A percentile compares a stretch with the other conserved stretches of the same genome.
Evolutionary conservation across 2,888 invertebrate genomes (phyloP).

Genomic region (Mythimna loreyi): DNA sequence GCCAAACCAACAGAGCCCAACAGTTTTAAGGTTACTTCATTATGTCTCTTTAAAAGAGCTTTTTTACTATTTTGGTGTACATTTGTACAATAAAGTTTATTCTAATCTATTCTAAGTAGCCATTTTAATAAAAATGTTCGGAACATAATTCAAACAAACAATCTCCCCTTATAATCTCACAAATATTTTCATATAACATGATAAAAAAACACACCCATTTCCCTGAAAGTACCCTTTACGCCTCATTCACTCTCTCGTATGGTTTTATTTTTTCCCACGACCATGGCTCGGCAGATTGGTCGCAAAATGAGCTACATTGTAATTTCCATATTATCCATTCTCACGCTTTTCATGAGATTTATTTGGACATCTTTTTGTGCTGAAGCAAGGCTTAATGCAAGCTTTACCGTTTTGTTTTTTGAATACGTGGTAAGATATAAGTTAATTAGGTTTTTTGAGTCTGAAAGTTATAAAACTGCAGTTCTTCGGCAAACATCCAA

Average conservation of each 20-base stretch:
- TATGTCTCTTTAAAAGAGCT: too few species aligned
- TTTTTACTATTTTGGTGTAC: too few species aligned
- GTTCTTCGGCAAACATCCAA: too few species aligned
- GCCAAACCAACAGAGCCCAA: too few species aligned
- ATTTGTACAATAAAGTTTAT: too few species aligned
- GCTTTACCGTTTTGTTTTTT: conserved; percentile 31
- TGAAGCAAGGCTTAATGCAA: conserved; percentile 47
- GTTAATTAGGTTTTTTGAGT: neutral
- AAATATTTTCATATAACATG: conserved; percentile 28
- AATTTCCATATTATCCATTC: conserved; percentile 71
- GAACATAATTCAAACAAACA: neutral
- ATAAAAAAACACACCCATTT: conserved; percentile 29
- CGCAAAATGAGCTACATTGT: conserved; percentile 68
- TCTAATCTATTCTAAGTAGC: too few species aligned
- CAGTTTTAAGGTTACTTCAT: too few species aligned
- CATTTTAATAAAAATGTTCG: neutral
- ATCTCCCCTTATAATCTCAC: neutral
- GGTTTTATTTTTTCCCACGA: conserved; percentile 37
- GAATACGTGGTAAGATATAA: neutral
- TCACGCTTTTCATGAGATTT: conserved; percentile 59
- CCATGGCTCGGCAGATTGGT: conserved; percentile 51
- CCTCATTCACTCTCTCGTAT: conserved; percentile 40
- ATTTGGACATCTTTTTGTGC: conserved; percentile 60
- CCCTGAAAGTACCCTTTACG: conserved; percentile 17
- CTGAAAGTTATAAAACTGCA: neutral